A percentile compares a stretch with the other conserved stretches of the same genome.
Evolutionary conservation across 2,888 invertebrate species (phyloP).

Genomic region (Eilema sororculum): DNA sequence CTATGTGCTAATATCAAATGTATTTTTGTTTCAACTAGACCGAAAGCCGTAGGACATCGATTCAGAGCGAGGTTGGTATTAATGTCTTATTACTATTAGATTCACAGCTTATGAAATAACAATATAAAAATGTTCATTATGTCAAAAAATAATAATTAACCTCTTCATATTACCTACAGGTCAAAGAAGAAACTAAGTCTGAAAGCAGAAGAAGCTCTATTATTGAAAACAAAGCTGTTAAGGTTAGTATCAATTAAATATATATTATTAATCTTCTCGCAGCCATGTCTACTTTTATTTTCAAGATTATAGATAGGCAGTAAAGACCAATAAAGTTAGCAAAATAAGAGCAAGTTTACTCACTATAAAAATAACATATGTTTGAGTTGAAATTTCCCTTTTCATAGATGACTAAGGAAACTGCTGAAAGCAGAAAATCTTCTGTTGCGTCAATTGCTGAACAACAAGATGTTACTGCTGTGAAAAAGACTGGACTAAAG

Average conservation of each 20-base stretch:
- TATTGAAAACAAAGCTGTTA: constrained; percentile 76
- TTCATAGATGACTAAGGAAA: constrained; percentile 77
- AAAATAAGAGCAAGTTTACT: not conserved
- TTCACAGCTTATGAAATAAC: not conserved
- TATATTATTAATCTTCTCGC: not conserved
- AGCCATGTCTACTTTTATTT: not conserved
- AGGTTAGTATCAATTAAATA: constrained; percentile 60
- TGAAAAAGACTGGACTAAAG: constrained; percentile 78
- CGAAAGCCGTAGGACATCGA: constrained; percentile 78
- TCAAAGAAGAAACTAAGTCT: constrained; percentile 69
- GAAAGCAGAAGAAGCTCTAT: constrained; percentile 80
- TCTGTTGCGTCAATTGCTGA: constrained; percentile 78
- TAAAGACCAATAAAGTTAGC: not conserved
- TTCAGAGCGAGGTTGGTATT: constrained; percentile 74
- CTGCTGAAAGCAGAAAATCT: constrained; percentile 83
- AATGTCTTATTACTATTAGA: not conserved
- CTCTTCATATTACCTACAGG: constrained; percentile 54
- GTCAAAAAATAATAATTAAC: not conserved
- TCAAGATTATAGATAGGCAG: not conserved
- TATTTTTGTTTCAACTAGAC: constrained; percentile 63
- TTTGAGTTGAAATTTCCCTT: not conserved
- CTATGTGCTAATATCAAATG: constrained; percentile 58
- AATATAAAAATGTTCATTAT: too few relatives aligned
- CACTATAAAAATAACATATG: not conserved
- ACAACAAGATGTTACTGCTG: constrained; percentile 71